Percentiles rank a stretch among this genome's conserved stretches.
Evolutionary conservation across 2,888 invertebrate species (phyloP).

Genomic region (Euphydryas editha): DNA sequence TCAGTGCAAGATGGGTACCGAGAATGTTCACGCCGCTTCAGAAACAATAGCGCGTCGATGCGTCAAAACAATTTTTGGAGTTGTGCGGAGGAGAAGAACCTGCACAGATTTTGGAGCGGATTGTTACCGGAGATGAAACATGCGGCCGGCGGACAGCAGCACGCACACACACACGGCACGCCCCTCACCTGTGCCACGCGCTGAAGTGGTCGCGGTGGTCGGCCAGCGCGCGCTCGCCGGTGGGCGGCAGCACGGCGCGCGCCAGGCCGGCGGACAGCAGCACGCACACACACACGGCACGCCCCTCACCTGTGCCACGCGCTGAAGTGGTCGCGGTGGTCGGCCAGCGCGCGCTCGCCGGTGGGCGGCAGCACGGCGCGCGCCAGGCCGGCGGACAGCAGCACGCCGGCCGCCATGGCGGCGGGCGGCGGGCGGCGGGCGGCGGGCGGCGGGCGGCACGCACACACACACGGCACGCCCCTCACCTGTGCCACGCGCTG

Average conservation of each 20-base stretch:
- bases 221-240: constrained; percentile 53
- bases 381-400: constrained; percentile 85
- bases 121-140: no score
- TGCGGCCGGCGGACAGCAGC: no score
- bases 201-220: no score
- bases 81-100: no score
- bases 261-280: not conserved
- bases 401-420: constrained; percentile 82
- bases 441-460: constrained; percentile 82
- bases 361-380: constrained; percentile 86
- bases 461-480: constrained; percentile 78
- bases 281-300: not conserved
- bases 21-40: no score
- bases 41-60: no score
- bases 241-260: constrained; percentile 86
- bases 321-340: constrained; percentile 90
- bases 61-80: no score
- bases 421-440: constrained; percentile 86
- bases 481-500: constrained; percentile 90
- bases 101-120: no score
- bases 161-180: no score
- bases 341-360: constrained; percentile 86
- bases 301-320: constrained; percentile 89
- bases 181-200: no score
- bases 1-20: no score